Percentiles rank a stretch among this genome's conserved stretches.
Evolutionary conservation across 2,797 vertebrate genomes (phyloP).

Genomic region (Kryptopterus vitreolus): DNA sequence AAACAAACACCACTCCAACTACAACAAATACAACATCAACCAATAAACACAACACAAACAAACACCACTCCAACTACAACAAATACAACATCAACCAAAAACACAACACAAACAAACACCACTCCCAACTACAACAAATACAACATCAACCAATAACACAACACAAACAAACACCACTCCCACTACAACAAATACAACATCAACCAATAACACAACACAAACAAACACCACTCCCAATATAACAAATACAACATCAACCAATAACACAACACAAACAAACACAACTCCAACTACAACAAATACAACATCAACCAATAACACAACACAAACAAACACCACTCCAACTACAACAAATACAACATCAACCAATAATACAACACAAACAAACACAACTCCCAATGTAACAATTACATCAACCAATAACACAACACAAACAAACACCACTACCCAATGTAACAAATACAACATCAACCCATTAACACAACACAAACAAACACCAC

Average conservation of each 20-base stretch:
- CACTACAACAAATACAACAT: too few relatives aligned
- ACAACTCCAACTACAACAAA: neutral
- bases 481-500: neutral
- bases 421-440: neutral
- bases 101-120: too few relatives aligned
- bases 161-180: neutral
- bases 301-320: neutral
- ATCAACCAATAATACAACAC: rapidly evolving
- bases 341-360: neutral
- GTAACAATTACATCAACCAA: rapidly evolving
- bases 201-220: too few relatives aligned
- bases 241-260: too few relatives aligned
- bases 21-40: too few relatives aligned
- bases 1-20: too few relatives aligned
- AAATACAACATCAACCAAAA: too few relatives aligned
- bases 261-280: too few relatives aligned
- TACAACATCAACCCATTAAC: neutral
- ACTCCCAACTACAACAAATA: too few relatives aligned
- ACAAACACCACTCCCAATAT: too few relatives aligned
- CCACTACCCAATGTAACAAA: neutral
- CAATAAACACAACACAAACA: too few relatives aligned
- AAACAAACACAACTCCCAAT: neutral
- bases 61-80: too few relatives aligned
- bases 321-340: neutral
- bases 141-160: neutral